Evolutionary conservation across 1,140 invertebrate genomes (phyloP).

Genomic region (Nasonia vitripennis): DNA sequence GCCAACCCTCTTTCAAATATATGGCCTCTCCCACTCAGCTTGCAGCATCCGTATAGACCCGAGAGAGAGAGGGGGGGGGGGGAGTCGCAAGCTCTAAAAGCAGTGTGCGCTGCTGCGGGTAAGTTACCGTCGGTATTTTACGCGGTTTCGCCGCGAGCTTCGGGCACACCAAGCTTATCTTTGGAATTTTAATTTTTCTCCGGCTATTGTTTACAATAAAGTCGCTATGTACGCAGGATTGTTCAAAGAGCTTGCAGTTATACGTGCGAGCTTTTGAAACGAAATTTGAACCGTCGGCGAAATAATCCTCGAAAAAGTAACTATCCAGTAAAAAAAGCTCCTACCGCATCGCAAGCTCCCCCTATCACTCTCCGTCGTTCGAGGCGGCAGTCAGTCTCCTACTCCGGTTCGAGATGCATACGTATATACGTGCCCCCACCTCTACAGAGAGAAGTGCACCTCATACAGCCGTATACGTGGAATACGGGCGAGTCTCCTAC

Average conservation of each 20-base stretch:
- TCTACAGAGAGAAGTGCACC: neutral
- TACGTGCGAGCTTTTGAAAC: too few species aligned
- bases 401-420: constrained; percentile 29
- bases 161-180: neutral
- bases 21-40: constrained; percentile 30
- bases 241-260: too few species aligned
- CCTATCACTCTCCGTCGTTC: neutral
- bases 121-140: constrained; percentile 10
- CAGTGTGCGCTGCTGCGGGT: neutral
- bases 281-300: too few species aligned
- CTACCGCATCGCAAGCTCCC: constrained; percentile 15
- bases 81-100: constrained; percentile 23
- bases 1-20: constrained; percentile 60
- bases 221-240: too few species aligned
- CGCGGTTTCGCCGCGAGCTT: neutral
- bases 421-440: neutral
- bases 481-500: constrained; percentile 34
- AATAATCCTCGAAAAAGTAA: neutral
- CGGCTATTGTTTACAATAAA: neutral
- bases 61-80: neutral
- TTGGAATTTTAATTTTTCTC: constrained; percentile 4
- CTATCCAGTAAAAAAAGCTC: neutral
- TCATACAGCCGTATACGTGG: neutral
- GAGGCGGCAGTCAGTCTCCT: constrained; percentile 23
- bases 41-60: neutral